Conservation (phyloP, 1,140 invertebrate species). For the Macrosteles quadrilineatus region DNA sequence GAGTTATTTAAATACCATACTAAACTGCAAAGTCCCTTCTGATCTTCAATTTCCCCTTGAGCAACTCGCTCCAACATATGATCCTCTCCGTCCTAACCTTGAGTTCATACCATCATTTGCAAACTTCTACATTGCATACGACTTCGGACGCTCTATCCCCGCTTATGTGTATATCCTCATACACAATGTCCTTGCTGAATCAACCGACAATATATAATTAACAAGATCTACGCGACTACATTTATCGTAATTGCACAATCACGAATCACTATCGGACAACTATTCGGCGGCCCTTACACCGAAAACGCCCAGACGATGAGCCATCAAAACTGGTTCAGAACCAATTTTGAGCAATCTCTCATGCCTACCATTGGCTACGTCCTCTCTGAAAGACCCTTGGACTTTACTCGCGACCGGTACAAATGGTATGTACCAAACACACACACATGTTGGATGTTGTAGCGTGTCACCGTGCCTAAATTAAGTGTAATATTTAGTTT, state of each 20-base stretch:
- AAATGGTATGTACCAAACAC: no score
- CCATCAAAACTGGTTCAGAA: neutral
- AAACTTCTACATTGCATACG: neutral
- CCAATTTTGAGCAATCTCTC: neutral
- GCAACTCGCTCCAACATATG: neutral
- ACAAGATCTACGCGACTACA: neutral
- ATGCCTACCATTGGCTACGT: slow-evolving; percentile 10
- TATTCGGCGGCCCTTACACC: neutral
- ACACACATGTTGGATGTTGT: no score
- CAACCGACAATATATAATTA: neutral
- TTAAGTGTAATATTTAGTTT: no score
- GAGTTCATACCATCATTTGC: neutral
- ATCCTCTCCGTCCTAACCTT: slow-evolving; percentile 2
- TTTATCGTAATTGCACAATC: neutral
- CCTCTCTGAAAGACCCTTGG: no score
- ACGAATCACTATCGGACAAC: neutral
- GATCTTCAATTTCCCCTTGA: neutral
- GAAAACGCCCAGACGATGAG: neutral
- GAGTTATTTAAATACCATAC: neutral
- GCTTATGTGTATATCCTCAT: neutral
- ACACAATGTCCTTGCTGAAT: neutral
- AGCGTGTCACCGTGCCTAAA: no score
- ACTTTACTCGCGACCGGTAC: no score
- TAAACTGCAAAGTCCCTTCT: neutral
- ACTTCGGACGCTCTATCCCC: no score